Conservation (phyloP, 2,797 vertebrate species). For the Pseudotriccus pelzelni region DNA sequence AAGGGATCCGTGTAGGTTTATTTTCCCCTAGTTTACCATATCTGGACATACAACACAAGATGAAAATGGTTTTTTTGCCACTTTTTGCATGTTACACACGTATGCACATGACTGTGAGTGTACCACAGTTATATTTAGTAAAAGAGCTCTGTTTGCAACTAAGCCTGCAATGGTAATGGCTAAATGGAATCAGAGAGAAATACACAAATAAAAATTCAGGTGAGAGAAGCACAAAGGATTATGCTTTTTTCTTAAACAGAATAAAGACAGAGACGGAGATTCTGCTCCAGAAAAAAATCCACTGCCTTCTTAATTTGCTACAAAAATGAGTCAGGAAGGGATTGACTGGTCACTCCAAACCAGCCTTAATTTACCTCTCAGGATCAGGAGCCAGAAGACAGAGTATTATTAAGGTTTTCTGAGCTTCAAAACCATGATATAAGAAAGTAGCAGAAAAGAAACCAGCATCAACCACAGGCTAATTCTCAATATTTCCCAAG, state of each 20-base stretch:
- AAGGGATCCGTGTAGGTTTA: not conserved
- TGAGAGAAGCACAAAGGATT: not conserved
- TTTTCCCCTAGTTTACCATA: not conserved
- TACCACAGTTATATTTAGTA: not conserved
- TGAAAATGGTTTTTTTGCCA: not conserved
- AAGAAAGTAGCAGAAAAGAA: not conserved
- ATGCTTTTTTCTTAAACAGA: not conserved
- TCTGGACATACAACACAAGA: not conserved
- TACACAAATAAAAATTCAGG: not conserved
- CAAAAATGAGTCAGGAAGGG: not conserved
- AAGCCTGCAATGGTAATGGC: not conserved
- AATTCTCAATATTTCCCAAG: not conserved
- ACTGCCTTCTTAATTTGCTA: not conserved
- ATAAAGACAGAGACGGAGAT: not conserved
- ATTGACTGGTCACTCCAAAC: not conserved
- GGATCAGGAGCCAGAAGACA: not conserved
- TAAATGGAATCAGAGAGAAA: not conserved
- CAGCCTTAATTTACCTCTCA: not conserved
- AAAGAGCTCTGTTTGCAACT: not conserved
- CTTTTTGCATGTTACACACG: rapidly evolving
- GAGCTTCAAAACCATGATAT: not conserved
- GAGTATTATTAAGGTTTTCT: not conserved
- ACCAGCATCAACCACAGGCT: not conserved
- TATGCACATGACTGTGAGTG: not conserved
- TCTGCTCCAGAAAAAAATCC: not conserved